phyloP scores from a whole-genome alignment of 2,888 invertebrate genomes.

The Drosophila peninsularis region DNA sequence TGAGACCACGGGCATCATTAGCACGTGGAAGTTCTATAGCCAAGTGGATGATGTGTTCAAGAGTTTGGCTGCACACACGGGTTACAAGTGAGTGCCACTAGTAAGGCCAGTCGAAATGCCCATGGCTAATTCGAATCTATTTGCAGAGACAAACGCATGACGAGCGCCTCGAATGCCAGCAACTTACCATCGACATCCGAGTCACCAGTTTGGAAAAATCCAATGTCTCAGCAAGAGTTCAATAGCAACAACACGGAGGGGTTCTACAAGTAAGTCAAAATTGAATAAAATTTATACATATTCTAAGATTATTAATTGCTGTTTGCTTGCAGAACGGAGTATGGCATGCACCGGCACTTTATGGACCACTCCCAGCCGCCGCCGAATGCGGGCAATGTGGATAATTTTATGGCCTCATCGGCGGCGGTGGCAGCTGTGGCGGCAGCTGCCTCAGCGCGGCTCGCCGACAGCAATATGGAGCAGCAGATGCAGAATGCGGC shows the following conservation, averaged over 20 bases:
- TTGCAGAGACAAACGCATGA: slow-evolving; percentile 83
- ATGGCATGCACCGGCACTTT: slow-evolving; percentile 84
- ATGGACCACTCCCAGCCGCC: slow-evolving; percentile 84
- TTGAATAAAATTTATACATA: not conserved
- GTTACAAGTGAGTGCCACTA: slow-evolving; percentile 72
- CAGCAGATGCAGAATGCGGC: slow-evolving; percentile 80
- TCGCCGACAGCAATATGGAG: slow-evolving; percentile 83
- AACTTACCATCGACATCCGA: slow-evolving; percentile 83
- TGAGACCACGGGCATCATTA: slow-evolving; percentile 83
- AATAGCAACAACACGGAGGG: slow-evolving; percentile 84
- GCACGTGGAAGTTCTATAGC: slow-evolving; percentile 84
- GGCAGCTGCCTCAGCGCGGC: slow-evolving; percentile 80
- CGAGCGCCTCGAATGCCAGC: slow-evolving; percentile 83
- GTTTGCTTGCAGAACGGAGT: slow-evolving; percentile 78
- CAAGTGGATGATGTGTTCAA: slow-evolving; percentile 84
- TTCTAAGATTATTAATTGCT: not conserved
- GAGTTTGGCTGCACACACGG: slow-evolving; percentile 83
- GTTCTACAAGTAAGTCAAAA: slow-evolving; percentile 79
- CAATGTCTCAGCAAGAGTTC: slow-evolving; percentile 85
- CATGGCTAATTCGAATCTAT: not conserved
- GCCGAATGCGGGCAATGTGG: slow-evolving; percentile 81
- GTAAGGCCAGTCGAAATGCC: not conserved
- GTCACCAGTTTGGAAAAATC: slow-evolving; percentile 84
- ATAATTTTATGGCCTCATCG: slow-evolving; percentile 83
- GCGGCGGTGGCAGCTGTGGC: slow-evolving; percentile 83